phyloP scores from a whole-genome alignment of 2,113 vertebrate genomes.

The Peromyscus californicus region DNA sequence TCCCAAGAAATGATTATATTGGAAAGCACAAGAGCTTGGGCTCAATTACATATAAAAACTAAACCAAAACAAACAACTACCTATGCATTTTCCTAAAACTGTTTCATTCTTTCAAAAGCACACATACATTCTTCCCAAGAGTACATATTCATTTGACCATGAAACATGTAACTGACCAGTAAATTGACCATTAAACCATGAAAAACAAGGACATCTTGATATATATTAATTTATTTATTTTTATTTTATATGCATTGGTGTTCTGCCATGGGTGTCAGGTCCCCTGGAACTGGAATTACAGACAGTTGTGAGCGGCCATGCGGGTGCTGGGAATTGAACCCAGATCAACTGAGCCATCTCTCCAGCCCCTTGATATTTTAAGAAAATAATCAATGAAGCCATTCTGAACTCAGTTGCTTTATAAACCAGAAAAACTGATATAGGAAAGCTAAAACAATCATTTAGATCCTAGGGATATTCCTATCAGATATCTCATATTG shows the following conservation, averaged over 20 bases:
- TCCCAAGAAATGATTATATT: background rate
- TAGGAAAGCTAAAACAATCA: slow-evolving; percentile 59
- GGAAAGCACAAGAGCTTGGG: background rate
- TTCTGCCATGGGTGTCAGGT: background rate
- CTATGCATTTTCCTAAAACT: background rate
- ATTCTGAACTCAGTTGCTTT: slow-evolving; percentile 32
- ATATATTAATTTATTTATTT: background rate
- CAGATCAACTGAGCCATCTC: background rate
- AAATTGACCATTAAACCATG: background rate
- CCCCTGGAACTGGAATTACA: background rate
- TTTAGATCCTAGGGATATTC: slow-evolving; percentile 68
- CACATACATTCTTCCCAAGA: slow-evolving; percentile 12
- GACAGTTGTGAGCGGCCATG: background rate
- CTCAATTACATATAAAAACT: background rate
- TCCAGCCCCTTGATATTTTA: background rate
- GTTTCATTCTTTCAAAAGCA: slow-evolving; percentile 58
- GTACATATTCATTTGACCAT: slow-evolving; percentile 39
- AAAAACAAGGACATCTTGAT: slow-evolving; percentile 44
- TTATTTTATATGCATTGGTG: background rate
- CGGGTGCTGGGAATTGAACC: background rate
- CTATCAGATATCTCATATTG: slow-evolving; percentile 69
- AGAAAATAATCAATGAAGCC: slow-evolving; percentile 64
- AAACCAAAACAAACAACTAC: background rate
- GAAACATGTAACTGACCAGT: background rate
- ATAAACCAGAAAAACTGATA: slow-evolving; percentile 63